These are phyloP conservation scores for Apolygus lucorum DNA, from an alignment of 1,140 invertebrate species.

Conservation along the genomic window DNA sequence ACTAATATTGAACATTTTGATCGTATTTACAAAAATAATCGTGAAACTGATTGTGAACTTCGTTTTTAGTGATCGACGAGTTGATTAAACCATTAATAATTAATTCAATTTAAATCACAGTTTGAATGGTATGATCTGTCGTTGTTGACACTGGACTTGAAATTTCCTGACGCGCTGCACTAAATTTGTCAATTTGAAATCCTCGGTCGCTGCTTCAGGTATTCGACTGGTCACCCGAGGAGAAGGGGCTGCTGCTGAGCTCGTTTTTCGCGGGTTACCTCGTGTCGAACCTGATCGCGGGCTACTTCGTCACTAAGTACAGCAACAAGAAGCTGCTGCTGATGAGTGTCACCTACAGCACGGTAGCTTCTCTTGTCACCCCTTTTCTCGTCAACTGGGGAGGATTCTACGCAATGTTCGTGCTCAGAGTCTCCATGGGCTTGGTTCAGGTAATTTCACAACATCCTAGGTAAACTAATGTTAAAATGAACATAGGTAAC, in stretches of 20 bases:
- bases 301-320: conserved; percentile 11
- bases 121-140: no score
- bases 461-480: neutral
- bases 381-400: conserved; percentile 8
- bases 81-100: no score
- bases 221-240: conserved; percentile 14
- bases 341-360: neutral
- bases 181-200: no score
- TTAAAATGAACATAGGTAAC: neutral
- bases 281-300: conserved; percentile 16
- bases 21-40: no score
- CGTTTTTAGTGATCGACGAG: no score
- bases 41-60: no score
- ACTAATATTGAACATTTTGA: no score
- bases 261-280: conserved; percentile 21
- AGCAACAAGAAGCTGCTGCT: conserved; percentile 23
- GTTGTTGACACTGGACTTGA: no score
- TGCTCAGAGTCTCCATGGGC: conserved; percentile 12
- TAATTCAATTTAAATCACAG: no score
- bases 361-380: neutral
- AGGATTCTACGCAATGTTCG: neutral
- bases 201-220: conserved; percentile 10
- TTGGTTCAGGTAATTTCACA: conserved; percentile 14
- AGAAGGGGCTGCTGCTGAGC: neutral
- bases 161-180: no score